Evolutionary conservation across 2,113 vertebrate species (phyloP).

Genomic region (human (Homo sapiens)): GRCh38 chr2:142705501-142706000

Average conservation of each 20-base stretch:
- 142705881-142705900: neutral
- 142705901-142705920: neutral
- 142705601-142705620: too few relatives aligned
- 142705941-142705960: neutral
- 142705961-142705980: neutral
- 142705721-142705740: neutral
- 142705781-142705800: neutral
- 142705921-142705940: neutral
- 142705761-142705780: neutral
- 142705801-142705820: neutral
- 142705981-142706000: neutral
- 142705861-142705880: neutral
- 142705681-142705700: neutral
- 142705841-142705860: neutral
- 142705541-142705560: neutral
- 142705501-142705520: neutral
- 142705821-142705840: neutral
- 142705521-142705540: neutral
- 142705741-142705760: neutral
- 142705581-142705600: neutral
- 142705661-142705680: neutral
- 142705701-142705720: neutral
- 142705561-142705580: fast-evolving
- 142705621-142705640: neutral
- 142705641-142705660: neutral